Conservation (phyloP, 2,797 vertebrate genomes). For the Mus caroli region DNA sequence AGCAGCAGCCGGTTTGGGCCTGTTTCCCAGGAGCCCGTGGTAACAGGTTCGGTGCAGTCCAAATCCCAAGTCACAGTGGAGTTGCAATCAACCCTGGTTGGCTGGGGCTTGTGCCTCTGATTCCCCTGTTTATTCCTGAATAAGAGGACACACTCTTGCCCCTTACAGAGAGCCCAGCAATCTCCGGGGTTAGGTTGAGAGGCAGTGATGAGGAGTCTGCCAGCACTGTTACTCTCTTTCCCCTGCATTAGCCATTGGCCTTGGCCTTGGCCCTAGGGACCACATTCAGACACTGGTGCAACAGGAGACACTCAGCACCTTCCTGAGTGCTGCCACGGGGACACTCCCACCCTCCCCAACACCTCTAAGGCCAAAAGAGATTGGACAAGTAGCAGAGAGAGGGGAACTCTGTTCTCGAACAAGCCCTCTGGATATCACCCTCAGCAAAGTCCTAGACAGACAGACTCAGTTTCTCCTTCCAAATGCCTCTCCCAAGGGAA, state of each 20-base stretch:
- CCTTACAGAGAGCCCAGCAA: not conserved
- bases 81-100: not conserved
- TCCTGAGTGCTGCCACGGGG: not conserved
- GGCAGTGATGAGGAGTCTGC: not conserved
- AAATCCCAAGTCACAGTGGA: not conserved
- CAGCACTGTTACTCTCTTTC: not conserved
- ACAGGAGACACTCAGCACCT: constrained; percentile 39
- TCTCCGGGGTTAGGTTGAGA: not conserved
- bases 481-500: not conserved
- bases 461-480: constrained; percentile 7
- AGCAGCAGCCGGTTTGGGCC: not conserved
- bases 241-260: not conserved
- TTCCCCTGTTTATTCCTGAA: not conserved
- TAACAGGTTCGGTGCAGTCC: not conserved
- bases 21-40: not conserved
- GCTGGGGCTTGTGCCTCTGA: not conserved
- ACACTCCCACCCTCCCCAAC: not conserved
- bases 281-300: not conserved
- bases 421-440: not conserved
- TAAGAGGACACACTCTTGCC: no score
- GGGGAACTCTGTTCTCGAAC: not conserved
- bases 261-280: constrained; percentile 48
- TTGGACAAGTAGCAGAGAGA: not conserved
- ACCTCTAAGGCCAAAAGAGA: not conserved
- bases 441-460: not conserved